phyloP scores from a whole-genome alignment of 2,888 invertebrate species.

The Diabrotica balteata region DNA sequence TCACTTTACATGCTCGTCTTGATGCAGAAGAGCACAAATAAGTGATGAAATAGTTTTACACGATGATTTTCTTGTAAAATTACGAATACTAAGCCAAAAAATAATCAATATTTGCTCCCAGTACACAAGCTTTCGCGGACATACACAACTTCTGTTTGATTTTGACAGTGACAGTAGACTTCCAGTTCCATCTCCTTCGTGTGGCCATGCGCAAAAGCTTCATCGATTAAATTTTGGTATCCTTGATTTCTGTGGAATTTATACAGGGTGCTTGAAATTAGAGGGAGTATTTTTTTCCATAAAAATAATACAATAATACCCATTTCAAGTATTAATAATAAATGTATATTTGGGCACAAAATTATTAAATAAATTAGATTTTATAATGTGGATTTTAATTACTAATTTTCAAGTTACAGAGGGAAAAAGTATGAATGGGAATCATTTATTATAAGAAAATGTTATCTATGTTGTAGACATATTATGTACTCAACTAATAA shows the following conservation, averaged over 20 bases:
- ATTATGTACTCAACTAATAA: no score
- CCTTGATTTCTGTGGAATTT: slow-evolving; percentile 20
- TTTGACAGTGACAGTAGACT: slow-evolving; percentile 47
- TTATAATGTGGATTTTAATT: no score
- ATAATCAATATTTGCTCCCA: slow-evolving; percentile 44
- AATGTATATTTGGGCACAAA: no score
- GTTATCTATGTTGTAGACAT: no score
- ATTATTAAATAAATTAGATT: no score
- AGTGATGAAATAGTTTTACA: slow-evolving; percentile 4
- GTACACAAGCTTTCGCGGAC: slow-evolving; percentile 39
- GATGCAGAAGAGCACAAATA: slow-evolving; percentile 4
- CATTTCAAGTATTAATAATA: no score
- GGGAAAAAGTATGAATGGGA: no score
- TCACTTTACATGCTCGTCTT: slow-evolving; percentile 32
- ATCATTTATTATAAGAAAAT: no score
- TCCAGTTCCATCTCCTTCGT: slow-evolving; percentile 34
- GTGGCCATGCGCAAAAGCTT: slow-evolving; percentile 39
- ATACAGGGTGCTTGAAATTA: not conserved
- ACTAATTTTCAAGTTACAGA: no score
- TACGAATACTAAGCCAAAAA: slow-evolving; percentile 38
- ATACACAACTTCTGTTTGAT: slow-evolving; percentile 47
- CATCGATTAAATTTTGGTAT: slow-evolving; percentile 43
- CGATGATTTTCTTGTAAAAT: slow-evolving; percentile 23
- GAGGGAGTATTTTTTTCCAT: no score
- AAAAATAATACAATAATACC: no score